phyloP scores from a whole-genome alignment of 2,113 vertebrate species.

The Mus musculus region DNA sequence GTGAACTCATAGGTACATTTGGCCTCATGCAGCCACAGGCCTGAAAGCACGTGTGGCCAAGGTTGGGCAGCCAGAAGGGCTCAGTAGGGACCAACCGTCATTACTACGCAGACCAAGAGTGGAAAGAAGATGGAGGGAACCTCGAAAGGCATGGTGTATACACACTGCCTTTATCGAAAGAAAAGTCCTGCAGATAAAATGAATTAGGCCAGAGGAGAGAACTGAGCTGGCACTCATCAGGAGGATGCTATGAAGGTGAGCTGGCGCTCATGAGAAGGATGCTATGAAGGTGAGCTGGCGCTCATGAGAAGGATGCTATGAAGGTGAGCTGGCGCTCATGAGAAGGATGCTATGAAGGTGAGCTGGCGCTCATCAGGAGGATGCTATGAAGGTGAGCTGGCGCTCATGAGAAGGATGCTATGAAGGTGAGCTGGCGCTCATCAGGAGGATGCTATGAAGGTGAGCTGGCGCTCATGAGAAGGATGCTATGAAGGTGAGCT shows the following conservation, averaged over 20 bases:
- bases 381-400: not conserved
- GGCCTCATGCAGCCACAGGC: no score
- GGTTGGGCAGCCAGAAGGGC: not conserved
- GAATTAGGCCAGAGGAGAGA: not conserved
- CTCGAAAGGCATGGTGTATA: not conserved
- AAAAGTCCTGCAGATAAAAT: not conserved
- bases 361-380: no score
- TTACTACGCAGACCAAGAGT: not conserved
- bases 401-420: not conserved
- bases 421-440: not conserved
- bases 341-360: not conserved
- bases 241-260: not conserved
- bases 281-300: not conserved
- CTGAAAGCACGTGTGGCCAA: accelerated
- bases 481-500: not conserved
- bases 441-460: not conserved
- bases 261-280: not conserved
- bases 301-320: not conserved
- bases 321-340: not conserved
- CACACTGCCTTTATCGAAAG: not conserved
- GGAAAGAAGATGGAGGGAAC: not conserved
- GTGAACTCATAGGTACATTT: not conserved
- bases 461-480: not conserved
- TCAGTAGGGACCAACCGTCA: not conserved
- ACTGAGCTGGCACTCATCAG: not conserved